Conservation (phyloP, 2,113 vertebrate genomes). For the Platichthys flesus region DNA sequence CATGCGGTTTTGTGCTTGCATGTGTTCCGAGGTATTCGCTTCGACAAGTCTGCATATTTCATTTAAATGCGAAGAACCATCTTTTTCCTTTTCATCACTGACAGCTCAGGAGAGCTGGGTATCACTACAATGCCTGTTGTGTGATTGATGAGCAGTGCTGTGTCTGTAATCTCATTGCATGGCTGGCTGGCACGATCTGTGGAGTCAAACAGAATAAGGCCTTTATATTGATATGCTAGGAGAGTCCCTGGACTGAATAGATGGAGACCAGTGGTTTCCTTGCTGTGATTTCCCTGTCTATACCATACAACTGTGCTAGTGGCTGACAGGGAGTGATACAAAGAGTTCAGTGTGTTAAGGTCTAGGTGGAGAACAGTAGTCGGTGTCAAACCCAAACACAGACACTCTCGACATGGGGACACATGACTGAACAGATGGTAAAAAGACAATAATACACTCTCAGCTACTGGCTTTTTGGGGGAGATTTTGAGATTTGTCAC, state of each 20-base stretch:
- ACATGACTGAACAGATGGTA: slow-evolving; percentile 52
- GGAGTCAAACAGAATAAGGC: slow-evolving; percentile 67
- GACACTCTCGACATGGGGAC: slow-evolving; percentile 9
- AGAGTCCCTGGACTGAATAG: slow-evolving; percentile 61
- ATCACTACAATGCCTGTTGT: slow-evolving; percentile 59
- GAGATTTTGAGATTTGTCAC: slow-evolving; percentile 28
- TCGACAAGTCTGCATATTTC: slow-evolving; percentile 22
- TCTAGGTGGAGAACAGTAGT: slow-evolving; percentile 58
- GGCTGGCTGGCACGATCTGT: slow-evolving; percentile 55
- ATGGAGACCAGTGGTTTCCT: slow-evolving; percentile 66
- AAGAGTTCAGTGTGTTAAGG: slow-evolving; percentile 73
- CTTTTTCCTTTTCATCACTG: slow-evolving; percentile 53
- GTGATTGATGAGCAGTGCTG: slow-evolving; percentile 71
- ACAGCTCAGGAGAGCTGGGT: slow-evolving; percentile 41
- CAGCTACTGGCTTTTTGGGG: slow-evolving; percentile 15
- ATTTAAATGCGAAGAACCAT: slow-evolving; percentile 10
- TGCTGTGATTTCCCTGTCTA: slow-evolving; percentile 62
- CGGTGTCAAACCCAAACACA: slow-evolving; percentile 36
- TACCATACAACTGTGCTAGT: slow-evolving; percentile 37
- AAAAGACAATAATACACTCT: slow-evolving; percentile 32
- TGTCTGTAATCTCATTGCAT: slow-evolving; percentile 61
- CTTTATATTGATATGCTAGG: slow-evolving; percentile 69
- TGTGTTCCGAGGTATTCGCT: background rate
- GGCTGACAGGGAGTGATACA: slow-evolving; percentile 59
- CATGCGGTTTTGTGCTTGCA: background rate